These are phyloP conservation scores for Drosophila phalerata DNA, from an alignment of 2,888 invertebrate species.

Conservation along the genomic window DNA sequence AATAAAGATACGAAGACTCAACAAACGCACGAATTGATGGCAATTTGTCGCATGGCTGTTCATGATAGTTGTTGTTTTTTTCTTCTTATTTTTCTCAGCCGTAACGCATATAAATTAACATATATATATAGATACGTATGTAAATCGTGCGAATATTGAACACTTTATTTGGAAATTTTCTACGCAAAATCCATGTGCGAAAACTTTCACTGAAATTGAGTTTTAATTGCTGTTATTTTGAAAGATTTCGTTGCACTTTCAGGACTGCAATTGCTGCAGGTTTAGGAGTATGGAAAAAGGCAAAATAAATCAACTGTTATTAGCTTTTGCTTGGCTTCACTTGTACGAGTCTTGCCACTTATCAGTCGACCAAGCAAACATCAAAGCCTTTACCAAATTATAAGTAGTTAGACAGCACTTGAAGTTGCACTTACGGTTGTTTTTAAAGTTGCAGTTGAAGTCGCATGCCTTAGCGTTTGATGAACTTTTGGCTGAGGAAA, in stretches of 20 bases:
- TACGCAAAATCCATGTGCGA: constrained; percentile 53
- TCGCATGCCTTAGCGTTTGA: constrained; percentile 66
- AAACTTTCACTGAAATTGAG: constrained; percentile 68
- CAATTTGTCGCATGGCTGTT: constrained; percentile 67
- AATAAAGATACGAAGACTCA: constrained; percentile 64
- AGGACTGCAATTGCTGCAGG: constrained; percentile 32
- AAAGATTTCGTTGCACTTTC: constrained; percentile 43
- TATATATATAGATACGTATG: constrained; percentile 18
- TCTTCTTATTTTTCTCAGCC: constrained; percentile 16
- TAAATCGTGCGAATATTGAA: constrained; percentile 67
- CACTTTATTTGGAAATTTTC: constrained; percentile 54
- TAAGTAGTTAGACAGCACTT: constrained; percentile 41
- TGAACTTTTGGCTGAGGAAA: constrained; percentile 67
- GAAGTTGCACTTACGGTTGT: constrained; percentile 45
- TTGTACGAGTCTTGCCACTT: constrained; percentile 33
- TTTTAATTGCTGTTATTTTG: constrained; percentile 65
- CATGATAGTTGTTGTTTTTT: constrained; percentile 14
- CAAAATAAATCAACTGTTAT: constrained; percentile 57
- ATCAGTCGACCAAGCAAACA: constrained; percentile 40
- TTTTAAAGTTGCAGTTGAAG: constrained; percentile 22
- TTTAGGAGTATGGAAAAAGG: constrained; percentile 14
- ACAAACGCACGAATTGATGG: constrained; percentile 68
- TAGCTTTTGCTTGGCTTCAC: constrained; percentile 25
- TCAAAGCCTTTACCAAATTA: constrained; percentile 56
- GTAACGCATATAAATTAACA: constrained; percentile 68